Evolutionary conservation across 2,113 vertebrate genomes (phyloP).

Genomic region (Oreocharis arfaki): DNA sequence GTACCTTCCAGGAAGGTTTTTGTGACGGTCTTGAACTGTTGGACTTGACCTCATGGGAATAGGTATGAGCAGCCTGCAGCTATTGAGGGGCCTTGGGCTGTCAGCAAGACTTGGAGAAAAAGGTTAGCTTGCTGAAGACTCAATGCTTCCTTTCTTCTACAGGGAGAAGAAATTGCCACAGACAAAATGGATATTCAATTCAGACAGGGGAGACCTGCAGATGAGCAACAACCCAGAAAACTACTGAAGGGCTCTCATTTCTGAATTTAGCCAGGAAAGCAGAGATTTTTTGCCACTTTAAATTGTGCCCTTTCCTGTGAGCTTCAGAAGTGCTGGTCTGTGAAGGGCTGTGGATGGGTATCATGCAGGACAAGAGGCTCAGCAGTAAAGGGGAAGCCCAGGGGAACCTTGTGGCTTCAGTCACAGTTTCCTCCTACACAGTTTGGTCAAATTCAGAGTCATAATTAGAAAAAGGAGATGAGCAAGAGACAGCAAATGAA

Average conservation of each 20-base stretch:
- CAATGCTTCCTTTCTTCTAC: background rate
- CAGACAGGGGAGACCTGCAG: background rate
- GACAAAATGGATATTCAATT: background rate
- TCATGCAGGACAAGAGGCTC: background rate
- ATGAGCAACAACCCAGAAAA: background rate
- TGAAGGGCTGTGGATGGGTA: rapidly evolving
- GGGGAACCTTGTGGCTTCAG: background rate
- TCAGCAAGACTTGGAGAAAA: background rate
- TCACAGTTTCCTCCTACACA: background rate
- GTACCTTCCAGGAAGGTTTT: background rate
- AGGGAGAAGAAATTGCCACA: background rate
- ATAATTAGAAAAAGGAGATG: background rate
- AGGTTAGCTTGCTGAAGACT: background rate
- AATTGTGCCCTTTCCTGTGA: background rate
- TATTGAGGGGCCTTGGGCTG: background rate
- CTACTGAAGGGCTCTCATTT: background rate
- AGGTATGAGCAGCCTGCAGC: background rate
- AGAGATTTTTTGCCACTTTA: background rate
- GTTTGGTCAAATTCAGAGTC: background rate
- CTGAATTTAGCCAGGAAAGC: background rate
- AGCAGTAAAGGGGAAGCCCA: background rate
- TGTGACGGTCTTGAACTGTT: background rate
- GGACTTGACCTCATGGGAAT: background rate
- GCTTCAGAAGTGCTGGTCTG: rapidly evolving
- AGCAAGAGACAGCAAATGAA: background rate